Base-by-base conservation (phyloP, 1,140 invertebrate species). In the Mesaphorura yosii region DNA sequence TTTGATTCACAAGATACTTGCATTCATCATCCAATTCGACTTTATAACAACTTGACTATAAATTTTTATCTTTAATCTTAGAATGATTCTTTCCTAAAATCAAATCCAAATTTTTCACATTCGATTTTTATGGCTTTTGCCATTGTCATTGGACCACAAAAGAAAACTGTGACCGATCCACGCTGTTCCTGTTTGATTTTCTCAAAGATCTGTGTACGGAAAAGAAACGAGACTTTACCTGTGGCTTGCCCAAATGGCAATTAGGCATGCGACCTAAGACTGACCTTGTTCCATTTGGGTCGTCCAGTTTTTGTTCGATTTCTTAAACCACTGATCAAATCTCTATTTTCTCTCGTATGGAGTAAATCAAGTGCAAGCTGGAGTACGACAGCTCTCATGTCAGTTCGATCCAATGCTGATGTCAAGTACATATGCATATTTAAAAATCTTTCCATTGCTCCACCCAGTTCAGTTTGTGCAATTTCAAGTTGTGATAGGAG, bases 381-480 rank as follows among this genome's bases (percentile, higher is more conserved):
- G 31, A 95, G 70, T 2, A 86, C 86, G 1, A 95, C 84, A 2
- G 89, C 90, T 72, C 91, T 89, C 87, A 95, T 93, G 66, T 95
- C 91, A 15, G 80, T 85, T 63, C 86, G 82, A 66, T 91, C 84
- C 31, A 91, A 68, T 0, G 91, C 90, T 57, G 87, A 89, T 3
- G 92, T 96, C 64, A 96, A 91, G 70, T 93, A 95, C 87, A 97
- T 93, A 70, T 96, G 90, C 85, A 96, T 93, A 66, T 95, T 89
- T 41, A 97, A 75, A 67, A 95, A 91, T 59, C 85, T 72, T 65
- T 90, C 86, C 79, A 87, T 79, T 31, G 82, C 77, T 17, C 80
- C 79, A 3, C 84, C 82, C 55, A 88, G 73, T 68, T 92, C 86
- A 1, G 85, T 85, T 69, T 96, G 91, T 69, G 94, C 88, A 50